phyloP scores from a whole-genome alignment of 2,888 invertebrate species.

The Archaeoteleia sp. region DNA sequence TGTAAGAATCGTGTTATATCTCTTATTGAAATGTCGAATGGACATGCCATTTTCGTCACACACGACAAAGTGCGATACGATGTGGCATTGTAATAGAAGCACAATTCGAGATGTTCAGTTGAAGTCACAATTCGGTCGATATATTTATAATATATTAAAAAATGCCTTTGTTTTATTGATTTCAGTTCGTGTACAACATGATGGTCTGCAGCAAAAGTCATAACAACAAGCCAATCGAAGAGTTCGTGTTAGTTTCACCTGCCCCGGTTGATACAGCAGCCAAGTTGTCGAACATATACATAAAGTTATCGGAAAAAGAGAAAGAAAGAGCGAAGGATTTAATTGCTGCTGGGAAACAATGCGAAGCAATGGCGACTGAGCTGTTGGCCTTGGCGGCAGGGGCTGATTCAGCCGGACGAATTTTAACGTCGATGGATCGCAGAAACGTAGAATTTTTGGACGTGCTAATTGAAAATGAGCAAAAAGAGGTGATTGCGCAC shows the following conservation, averaged over 20 bases:
- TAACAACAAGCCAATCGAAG: slow-evolving; percentile 96
- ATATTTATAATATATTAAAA: slow-evolving; percentile 9
- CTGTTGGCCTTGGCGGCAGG: slow-evolving; percentile 94
- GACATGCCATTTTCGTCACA: slow-evolving; percentile 27
- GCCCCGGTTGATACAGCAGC: slow-evolving; percentile 99
- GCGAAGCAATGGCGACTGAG: slow-evolving; percentile 98
- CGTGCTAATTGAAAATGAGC: slow-evolving; percentile 98
- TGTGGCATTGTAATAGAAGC: slow-evolving; percentile 5
- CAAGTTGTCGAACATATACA: slow-evolving; percentile 94
- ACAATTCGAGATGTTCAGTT: slow-evolving; percentile 15
- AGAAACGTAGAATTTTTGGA: slow-evolving; percentile 96
- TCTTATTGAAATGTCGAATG: slow-evolving; percentile 17
- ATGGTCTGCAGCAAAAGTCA: slow-evolving; percentile 98
- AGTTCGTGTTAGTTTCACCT: slow-evolving; percentile 98
- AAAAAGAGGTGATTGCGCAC: slow-evolving; percentile 98
- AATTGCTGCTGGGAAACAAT: slow-evolving; percentile 95
- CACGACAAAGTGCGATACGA: slow-evolving; percentile 6
- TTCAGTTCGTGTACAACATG: slow-evolving; percentile 93
- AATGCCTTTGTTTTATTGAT: slow-evolving; percentile 18
- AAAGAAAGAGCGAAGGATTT: slow-evolving; percentile 98
- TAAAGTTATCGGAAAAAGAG: slow-evolving; percentile 92
- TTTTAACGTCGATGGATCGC: slow-evolving; percentile 95
- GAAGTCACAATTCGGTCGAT: background rate
- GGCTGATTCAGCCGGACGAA: slow-evolving; percentile 94
- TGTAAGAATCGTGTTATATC: background rate